Evolutionary conservation across 1,140 invertebrate species (phyloP).

Genomic region (Drosophila carrolli): DNA sequence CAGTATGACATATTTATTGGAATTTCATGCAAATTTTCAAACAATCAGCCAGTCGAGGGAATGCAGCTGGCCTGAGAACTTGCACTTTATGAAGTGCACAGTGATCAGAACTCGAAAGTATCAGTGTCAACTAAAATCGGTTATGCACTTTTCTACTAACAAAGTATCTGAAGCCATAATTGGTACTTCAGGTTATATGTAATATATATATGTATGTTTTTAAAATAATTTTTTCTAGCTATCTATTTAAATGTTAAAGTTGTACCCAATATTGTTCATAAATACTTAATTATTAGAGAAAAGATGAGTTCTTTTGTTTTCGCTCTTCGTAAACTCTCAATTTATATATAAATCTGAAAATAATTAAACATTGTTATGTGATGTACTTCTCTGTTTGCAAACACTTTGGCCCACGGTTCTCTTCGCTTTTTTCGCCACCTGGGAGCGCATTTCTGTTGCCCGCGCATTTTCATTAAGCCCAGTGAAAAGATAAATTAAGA

Average conservation of each 20-base stretch:
- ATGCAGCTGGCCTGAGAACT: slow-evolving; percentile 49
- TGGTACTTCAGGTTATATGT: too few relatives aligned
- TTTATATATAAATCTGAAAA: too few relatives aligned
- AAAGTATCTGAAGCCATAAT: too few relatives aligned
- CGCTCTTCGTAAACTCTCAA: too few relatives aligned
- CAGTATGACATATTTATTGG: slow-evolving; percentile 79
- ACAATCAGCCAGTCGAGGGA: slow-evolving; percentile 21
- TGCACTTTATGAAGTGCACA: slow-evolving; percentile 23
- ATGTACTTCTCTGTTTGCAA: neutral
- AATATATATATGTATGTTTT: too few relatives aligned
- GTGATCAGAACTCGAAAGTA: neutral
- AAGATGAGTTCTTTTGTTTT: too few relatives aligned
- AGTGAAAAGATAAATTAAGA: slow-evolving; percentile 39
- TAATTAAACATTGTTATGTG: too few relatives aligned
- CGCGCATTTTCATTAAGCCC: slow-evolving; percentile 56
- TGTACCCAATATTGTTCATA: too few relatives aligned
- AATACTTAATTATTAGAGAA: too few relatives aligned
- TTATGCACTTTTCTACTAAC: too few relatives aligned
- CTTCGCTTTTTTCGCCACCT: neutral
- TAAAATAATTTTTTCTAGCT: too few relatives aligned
- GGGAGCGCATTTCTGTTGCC: slow-evolving; percentile 5
- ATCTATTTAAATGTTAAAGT: too few relatives aligned
- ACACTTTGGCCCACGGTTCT: neutral
- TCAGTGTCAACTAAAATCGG: neutral
- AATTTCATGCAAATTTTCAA: slow-evolving; percentile 78